Conservation (phyloP, 1,140 invertebrate species). For the Brachionus calyciflorus region DNA sequence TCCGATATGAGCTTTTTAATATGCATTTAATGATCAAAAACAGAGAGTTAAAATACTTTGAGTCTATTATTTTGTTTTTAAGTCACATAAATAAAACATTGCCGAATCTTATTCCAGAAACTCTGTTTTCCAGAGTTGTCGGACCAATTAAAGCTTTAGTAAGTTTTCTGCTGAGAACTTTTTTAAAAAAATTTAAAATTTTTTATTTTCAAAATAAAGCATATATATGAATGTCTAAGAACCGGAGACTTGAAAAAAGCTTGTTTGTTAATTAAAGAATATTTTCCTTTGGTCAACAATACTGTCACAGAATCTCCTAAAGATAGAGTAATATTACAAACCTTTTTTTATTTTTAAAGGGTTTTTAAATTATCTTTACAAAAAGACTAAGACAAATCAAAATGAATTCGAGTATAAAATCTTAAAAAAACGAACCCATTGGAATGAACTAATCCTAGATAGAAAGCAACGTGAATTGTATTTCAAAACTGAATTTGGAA, state of each 20-base stretch:
- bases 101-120: not conserved
- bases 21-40: conserved; percentile 32
- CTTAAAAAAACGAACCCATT: conserved; percentile 1
- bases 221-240: conserved; percentile 19
- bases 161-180: not conserved
- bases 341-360: not conserved
- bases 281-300: not conserved
- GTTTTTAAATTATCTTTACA: not conserved
- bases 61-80: not conserved
- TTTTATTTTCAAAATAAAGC: too few relatives aligned
- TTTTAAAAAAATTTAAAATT: too few relatives aligned
- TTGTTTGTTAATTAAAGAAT: conserved; percentile 15
- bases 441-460: conserved; percentile 5
- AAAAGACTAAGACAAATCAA: not conserved
- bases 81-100: not conserved
- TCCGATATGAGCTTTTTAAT: not conserved
- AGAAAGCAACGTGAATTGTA: conserved; percentile 1
- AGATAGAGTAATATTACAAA: not conserved
- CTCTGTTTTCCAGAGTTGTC: not conserved
- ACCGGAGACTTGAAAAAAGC: not conserved
- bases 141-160: conserved; percentile 2
- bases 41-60: conserved; percentile 5
- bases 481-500: conserved; percentile 3
- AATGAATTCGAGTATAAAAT: conserved; percentile 6
- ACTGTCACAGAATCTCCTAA: not conserved